Conservation (phyloP, 2,888 invertebrate genomes). For the Lasioglossum marginatum region DNA sequence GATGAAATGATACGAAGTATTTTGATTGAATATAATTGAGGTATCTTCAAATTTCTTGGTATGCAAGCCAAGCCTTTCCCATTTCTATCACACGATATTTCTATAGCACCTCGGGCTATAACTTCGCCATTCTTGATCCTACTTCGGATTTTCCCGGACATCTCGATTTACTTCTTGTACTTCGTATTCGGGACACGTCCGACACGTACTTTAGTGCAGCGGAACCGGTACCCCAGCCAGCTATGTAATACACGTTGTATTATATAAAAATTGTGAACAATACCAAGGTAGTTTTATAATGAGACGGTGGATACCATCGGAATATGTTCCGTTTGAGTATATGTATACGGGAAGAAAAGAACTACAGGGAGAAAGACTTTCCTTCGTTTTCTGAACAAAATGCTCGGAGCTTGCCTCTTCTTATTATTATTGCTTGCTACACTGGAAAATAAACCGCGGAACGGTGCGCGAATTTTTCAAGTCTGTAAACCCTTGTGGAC, state of each 20-base stretch:
- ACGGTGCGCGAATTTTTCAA: neutral
- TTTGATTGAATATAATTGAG: neutral
- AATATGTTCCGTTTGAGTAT: neutral
- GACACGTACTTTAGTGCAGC: conserved; percentile 21
- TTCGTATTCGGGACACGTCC: conserved; percentile 31
- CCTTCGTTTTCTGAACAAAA: neutral
- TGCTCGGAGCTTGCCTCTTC: neutral
- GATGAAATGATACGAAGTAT: neutral
- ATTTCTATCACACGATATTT: neutral
- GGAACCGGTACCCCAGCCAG: neutral
- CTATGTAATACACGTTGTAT: conserved; percentile 32
- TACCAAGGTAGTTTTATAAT: conserved; percentile 3
- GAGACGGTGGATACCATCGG: neutral
- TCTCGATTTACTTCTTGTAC: conserved; percentile 32
- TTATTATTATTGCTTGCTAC: neutral
- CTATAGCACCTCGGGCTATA: neutral
- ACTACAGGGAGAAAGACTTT: neutral
- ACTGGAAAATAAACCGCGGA: neutral
- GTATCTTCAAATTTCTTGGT: neutral
- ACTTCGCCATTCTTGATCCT: neutral
- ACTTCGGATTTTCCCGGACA: neutral
- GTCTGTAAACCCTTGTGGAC: neutral
- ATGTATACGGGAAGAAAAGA: neutral
- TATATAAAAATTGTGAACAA: conserved; percentile 15
- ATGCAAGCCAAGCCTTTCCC: neutral